Conservation (phyloP, 2,888 invertebrate species). For the Megaustenia siamemsis region DNA sequence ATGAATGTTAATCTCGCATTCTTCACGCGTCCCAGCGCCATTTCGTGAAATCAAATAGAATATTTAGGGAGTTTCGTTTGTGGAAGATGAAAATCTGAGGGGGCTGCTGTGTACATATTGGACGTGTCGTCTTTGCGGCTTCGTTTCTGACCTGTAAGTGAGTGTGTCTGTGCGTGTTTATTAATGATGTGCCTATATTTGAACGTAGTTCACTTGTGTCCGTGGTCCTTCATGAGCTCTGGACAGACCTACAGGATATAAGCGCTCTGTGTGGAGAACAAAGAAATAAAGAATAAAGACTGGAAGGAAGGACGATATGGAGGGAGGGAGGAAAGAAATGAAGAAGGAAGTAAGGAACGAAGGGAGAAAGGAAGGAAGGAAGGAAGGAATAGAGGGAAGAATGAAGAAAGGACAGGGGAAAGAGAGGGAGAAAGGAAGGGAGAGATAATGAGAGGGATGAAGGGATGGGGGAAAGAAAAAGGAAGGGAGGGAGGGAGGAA, state of each 20-base stretch:
- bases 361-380: too few species aligned
- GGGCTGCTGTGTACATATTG: conserved; percentile 1
- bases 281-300: neutral
- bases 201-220: neutral
- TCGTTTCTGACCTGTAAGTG: neutral
- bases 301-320: neutral
- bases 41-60: conserved; percentile 39
- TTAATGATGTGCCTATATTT: neutral
- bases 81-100: neutral
- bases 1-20: conserved; percentile 36
- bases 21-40: conserved; percentile 14
- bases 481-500: neutral
- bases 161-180: neutral
- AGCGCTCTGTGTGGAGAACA: neutral
- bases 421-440: too few species aligned
- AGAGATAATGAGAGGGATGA: too few species aligned
- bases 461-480: too few species aligned
- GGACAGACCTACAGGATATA: too few species aligned
- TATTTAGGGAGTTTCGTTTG: conserved; percentile 26
- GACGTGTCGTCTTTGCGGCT: neutral
- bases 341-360: too few species aligned
- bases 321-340: too few species aligned
- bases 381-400: too few species aligned
- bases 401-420: too few species aligned
- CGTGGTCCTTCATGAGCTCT: too few species aligned